Evolutionary conservation across 92 coral and sea anemone genomes (phyloP), one percentile per base, ranked within the genome.

Genomic region (Parazoanthus swiftii): DNA sequence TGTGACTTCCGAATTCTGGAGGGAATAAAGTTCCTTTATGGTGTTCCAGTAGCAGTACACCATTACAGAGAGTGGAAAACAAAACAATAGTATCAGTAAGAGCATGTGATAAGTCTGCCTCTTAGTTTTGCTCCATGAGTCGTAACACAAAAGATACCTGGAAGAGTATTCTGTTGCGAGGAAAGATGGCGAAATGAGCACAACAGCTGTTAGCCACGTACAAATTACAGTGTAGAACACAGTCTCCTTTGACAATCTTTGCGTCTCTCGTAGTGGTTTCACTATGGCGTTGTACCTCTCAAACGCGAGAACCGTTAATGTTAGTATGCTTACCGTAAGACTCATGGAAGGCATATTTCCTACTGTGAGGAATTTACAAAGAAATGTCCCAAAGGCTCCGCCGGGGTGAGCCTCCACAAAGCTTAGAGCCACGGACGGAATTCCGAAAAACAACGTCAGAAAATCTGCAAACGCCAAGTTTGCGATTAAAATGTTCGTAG

Each of bases 261-360:
- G 37, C 63, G 42, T 80, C 21, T 81, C 81, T 8, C 80, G 79
- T 33, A 91, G 79, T 35, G 93, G 93, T 44, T 71, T 79, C 21
- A 91, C 93, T 37, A 91, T 43, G 7, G 93, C 93, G 71, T 88
- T 86, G 71, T 91, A 91, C 58, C 93, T 79, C 80, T 91, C 93
- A 46, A 88, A 48, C 3, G 93, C 88, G 2, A 91, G 71, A 29
- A 91, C 70, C 5, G 89, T 85, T 82, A 91, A 65, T 16, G 90
- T 80, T 15, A 91, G 65, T 35, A 91, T 91, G 20, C 89, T 83
- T 0, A 91, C 93, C 39, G 84, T 89, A n/a, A 91, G 80, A 26
- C 91, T 78, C 50, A 89, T 48, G 0, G 90, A 88, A 21, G 90
- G 87, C 35, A 91, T n/a, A 77, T 88, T 89, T 3, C 93, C 93